Percentiles rank a stretch among this genome's conserved stretches.
These are phyloP conservation scores for Dicyrtoma fusca DNA, from an alignment of 2,888 invertebrate species.

Conservation along the genomic window DNA sequence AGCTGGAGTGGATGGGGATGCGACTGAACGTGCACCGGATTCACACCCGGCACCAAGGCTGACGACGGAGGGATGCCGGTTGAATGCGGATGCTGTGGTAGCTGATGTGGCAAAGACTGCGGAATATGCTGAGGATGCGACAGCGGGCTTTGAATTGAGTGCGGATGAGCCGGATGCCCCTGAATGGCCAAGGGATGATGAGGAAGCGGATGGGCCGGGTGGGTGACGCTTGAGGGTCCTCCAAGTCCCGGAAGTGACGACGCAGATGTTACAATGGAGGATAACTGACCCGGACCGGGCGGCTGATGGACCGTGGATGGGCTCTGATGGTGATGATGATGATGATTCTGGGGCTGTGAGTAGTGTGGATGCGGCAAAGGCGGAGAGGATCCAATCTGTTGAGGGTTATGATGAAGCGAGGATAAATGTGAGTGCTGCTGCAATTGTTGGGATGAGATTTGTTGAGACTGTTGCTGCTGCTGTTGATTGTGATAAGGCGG, in stretches of 20 bases:
- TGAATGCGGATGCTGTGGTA: constrained; percentile 14
- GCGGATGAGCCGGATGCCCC: constrained; percentile 38
- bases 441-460: constrained; percentile 13
- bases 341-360: background rate
- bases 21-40: constrained; percentile 3
- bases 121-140: constrained; percentile 2
- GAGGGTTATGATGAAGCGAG: background rate
- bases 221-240: background rate
- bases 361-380: background rate
- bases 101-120: constrained; percentile 1
- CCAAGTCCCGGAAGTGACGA: background rate
- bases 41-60: background rate
- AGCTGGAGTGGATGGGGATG: background rate
- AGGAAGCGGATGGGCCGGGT: constrained; percentile 31
- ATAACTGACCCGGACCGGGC: constrained; percentile 5
- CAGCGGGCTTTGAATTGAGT: constrained; percentile 22
- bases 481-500: constrained; percentile 5
- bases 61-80: background rate
- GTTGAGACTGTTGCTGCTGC: constrained; percentile 3
- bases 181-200: constrained; percentile 34
- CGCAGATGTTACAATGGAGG: constrained; percentile 37
- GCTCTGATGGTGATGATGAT: constrained; percentile 10
- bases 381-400: background rate
- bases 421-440: constrained; percentile 14
- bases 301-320: background rate